Evolutionary conservation across 2,113 vertebrate genomes (phyloP).

Genomic region (Acrocephalus kingi): DNA sequence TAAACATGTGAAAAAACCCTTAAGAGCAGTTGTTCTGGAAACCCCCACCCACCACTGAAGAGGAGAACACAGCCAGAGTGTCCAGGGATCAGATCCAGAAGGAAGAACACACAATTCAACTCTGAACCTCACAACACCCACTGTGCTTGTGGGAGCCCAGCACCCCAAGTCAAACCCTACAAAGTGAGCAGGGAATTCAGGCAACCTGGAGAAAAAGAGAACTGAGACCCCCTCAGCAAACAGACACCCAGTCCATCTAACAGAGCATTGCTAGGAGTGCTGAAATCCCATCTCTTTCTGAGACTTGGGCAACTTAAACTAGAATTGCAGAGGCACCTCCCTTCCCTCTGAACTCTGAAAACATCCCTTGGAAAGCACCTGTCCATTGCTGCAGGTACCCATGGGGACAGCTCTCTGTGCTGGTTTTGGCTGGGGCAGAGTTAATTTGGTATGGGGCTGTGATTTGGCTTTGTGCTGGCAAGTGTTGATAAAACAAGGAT

Average conservation of each 20-base stretch:
- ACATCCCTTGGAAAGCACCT: not conserved
- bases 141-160: fast-evolving
- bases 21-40: not conserved
- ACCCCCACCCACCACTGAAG: not conserved
- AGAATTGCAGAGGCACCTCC: not conserved
- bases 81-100: not conserved
- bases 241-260: not conserved
- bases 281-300: not conserved
- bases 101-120: fast-evolving
- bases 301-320: not conserved
- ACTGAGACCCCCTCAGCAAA: not conserved
- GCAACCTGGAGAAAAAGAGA: not conserved
- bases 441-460: not conserved
- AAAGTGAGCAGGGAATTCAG: not conserved
- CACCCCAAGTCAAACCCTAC: fast-evolving
- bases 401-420: not conserved
- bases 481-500: not conserved
- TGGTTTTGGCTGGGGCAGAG: not conserved
- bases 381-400: not conserved
- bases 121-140: not conserved
- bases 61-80: not conserved
- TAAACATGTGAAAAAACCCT: not conserved
- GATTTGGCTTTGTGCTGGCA: not conserved
- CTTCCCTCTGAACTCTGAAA: not conserved
- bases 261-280: not conserved